A percentile compares a stretch with the other conserved stretches of the same genome.
These are phyloP conservation scores for Dryobota labecula DNA, from an alignment of 2,888 invertebrate genomes.

Conservation along the genomic window DNA sequence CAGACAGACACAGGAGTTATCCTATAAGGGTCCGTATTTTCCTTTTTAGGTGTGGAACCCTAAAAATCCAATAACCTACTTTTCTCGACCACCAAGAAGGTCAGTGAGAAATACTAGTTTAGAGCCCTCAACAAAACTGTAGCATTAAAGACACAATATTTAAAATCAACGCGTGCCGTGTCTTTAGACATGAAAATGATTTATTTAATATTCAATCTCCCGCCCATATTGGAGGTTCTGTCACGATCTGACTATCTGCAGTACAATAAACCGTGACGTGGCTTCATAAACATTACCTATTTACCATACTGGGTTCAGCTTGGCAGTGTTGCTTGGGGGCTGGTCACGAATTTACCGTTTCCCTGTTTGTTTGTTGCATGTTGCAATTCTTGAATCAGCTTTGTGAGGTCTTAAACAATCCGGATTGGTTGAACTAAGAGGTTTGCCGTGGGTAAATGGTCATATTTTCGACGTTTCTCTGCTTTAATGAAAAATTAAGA, in stretches of 20 bases:
- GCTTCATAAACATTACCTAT: slow-evolving; percentile 39
- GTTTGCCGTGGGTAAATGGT: neutral
- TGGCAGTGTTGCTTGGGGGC: slow-evolving; percentile 29
- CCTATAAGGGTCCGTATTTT: too few species aligned
- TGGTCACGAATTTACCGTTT: slow-evolving; percentile 45
- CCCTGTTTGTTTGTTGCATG: slow-evolving; percentile 32
- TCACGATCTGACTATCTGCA: slow-evolving; percentile 39
- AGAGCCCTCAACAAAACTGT: neutral
- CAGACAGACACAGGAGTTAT: too few species aligned
- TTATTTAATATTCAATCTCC: slow-evolving; percentile 23
- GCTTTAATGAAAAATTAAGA: too few species aligned
- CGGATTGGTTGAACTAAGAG: neutral
- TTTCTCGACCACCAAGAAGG: too few species aligned
- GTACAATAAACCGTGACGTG: slow-evolving; percentile 26
- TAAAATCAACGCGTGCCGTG: neutral
- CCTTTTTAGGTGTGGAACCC: too few species aligned
- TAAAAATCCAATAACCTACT: too few species aligned
- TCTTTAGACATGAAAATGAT: slow-evolving; percentile 17
- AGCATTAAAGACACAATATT: neutral
- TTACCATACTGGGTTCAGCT: slow-evolving; percentile 47
- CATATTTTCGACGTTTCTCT: too few species aligned
- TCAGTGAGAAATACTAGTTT: too few species aligned
- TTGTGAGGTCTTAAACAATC: slow-evolving; percentile 3
- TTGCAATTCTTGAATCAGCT: slow-evolving; percentile 26
- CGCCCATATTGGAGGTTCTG: slow-evolving; percentile 44